These are phyloP conservation scores for Pollachius pollachius DNA, from an alignment of 2,113 vertebrate species.

Conservation along the genomic window DNA sequence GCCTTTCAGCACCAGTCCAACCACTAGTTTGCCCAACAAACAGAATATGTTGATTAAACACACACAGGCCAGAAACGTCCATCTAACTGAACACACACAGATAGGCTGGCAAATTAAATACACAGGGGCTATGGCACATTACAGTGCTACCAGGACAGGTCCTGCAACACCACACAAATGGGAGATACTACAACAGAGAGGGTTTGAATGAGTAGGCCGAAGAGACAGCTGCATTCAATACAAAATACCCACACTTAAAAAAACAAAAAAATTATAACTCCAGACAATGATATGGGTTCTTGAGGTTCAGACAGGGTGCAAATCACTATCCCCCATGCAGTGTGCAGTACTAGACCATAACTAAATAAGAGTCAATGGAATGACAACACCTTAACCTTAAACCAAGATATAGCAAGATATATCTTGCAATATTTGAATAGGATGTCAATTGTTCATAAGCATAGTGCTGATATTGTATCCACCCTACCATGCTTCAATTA, in stretches of 20 bases:
- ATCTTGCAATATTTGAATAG: not conserved
- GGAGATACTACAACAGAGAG: too few species aligned
- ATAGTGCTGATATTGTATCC: not conserved
- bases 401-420: not conserved
- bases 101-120: too few species aligned
- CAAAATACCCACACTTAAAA: too few species aligned
- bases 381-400: not conserved
- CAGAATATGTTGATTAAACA: too few species aligned
- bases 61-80: not conserved
- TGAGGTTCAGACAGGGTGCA: not conserved
- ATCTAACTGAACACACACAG: not conserved
- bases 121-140: too few species aligned
- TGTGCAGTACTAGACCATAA: not conserved
- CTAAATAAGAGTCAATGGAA: not conserved
- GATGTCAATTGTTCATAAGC: not conserved
- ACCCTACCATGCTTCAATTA: conserved; percentile 3
- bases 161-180: too few species aligned
- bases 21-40: too few species aligned
- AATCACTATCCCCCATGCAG: not conserved
- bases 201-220: too few species aligned
- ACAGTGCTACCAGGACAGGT: too few species aligned
- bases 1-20: too few species aligned
- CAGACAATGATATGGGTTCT: not conserved
- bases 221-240: too few species aligned
- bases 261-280: not conserved